phyloP scores from a whole-genome alignment of 1,140 invertebrate genomes.

The Meteorus sp. region DNA sequence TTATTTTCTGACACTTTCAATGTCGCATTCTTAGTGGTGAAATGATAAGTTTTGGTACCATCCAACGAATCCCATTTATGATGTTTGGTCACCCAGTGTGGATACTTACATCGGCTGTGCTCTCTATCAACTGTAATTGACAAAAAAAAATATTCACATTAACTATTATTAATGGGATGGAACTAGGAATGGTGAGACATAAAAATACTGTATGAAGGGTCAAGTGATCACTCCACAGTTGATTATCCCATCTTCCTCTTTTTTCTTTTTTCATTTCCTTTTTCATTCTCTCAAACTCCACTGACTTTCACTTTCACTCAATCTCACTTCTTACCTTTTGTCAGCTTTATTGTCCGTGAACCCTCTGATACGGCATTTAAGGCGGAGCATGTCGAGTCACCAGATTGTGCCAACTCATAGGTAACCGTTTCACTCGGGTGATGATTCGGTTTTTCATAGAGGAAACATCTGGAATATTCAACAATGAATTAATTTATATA shows the following conservation, averaged over 20 bases:
- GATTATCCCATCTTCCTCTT: not conserved
- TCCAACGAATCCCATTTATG: conserved; percentile 65
- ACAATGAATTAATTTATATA: not conserved
- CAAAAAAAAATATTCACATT: conserved; percentile 8
- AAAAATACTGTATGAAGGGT: too few species aligned
- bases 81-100: conserved; percentile 61
- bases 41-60: conserved; percentile 59
- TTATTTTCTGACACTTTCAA: conserved; percentile 46
- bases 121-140: conserved; percentile 51
- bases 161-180: not conserved
- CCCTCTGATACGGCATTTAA: conserved; percentile 64
- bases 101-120: conserved; percentile 61
- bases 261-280: not conserved
- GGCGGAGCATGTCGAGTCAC: conserved; percentile 67
- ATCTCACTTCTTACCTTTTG: conserved; percentile 57
- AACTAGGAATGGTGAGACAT: not conserved
- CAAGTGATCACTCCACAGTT: too few species aligned
- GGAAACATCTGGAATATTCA: conserved; percentile 63
- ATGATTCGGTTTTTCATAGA: conserved; percentile 59
- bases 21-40: conserved; percentile 61
- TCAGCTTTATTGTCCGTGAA: conserved; percentile 62
- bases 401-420: conserved; percentile 62
- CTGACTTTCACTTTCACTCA: too few species aligned
- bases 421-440: conserved; percentile 48
- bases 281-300: too few species aligned